A percentile compares a stretch with the other conserved stretches of the same genome.
Evolutionary conservation across 2,888 invertebrate genomes (phyloP).

Genomic region (Sphaerophoria taeniata): DNA sequence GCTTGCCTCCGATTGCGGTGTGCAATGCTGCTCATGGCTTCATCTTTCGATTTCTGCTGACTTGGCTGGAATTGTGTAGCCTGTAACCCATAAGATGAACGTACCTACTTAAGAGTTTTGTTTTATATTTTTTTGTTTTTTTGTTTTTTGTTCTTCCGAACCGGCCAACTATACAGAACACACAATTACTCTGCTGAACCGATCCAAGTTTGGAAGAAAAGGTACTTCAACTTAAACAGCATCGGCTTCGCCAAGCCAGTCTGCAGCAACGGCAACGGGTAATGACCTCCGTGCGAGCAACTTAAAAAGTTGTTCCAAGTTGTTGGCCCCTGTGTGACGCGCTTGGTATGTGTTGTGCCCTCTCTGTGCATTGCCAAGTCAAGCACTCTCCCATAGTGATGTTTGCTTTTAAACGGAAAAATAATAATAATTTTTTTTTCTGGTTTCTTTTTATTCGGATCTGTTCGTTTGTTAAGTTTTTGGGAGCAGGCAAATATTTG

Average conservation of each 20-base stretch:
- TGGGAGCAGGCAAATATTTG: constrained; percentile 73
- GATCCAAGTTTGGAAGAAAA: constrained; percentile 73
- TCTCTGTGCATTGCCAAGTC: constrained; percentile 30
- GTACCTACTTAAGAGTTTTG: constrained; percentile 27
- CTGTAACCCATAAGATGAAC: constrained; percentile 1
- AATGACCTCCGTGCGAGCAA: constrained; percentile 70
- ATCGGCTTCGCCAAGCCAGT: constrained; percentile 33
- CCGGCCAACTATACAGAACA: constrained; percentile 59
- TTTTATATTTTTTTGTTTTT: constrained; percentile 37
- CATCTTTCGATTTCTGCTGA: constrained; percentile 30
- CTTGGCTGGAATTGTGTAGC: constrained; percentile 25
- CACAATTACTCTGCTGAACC: constrained; percentile 72
- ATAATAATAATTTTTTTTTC: constrained; percentile 48
- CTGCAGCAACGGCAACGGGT: constrained; percentile 48
- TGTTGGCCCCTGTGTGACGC: constrained; percentile 58
- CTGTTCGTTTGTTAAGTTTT: constrained; percentile 37
- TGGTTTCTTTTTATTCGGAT: constrained; percentile 39
- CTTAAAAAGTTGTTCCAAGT: constrained; percentile 71
- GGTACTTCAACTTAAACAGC: constrained; percentile 66
- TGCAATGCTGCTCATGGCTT: constrained; percentile 16
- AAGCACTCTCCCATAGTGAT: constrained; percentile 37
- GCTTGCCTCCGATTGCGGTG: constrained; percentile 1
- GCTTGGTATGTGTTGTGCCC: constrained; percentile 49
- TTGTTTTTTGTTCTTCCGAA: constrained; percentile 59
- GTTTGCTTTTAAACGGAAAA: constrained; percentile 46